Evolutionary conservation across 1,140 invertebrate species (phyloP).

Genomic region (Heliconius hewitsoni): DNA sequence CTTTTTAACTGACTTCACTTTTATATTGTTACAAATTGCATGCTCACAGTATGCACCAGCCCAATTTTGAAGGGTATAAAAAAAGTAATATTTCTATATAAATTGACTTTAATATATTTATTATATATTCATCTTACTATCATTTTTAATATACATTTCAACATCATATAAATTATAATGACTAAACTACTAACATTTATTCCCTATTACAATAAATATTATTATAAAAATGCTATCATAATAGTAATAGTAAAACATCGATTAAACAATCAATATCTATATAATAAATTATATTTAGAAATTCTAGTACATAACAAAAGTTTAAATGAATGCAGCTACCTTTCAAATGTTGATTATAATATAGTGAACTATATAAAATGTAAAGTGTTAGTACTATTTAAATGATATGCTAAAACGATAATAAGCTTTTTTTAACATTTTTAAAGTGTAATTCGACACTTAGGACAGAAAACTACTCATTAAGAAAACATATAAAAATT

Average conservation of each 20-base stretch:
- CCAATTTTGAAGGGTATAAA: not conserved
- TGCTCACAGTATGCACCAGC: too few relatives aligned
- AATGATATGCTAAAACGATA: not conserved
- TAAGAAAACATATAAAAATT: too few relatives aligned
- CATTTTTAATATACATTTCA: constrained; percentile 1
- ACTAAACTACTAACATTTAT: constrained; percentile 23
- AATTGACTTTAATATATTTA: constrained; percentile 30
- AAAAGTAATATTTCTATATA: constrained; percentile 15
- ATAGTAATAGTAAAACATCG: constrained; percentile 14
- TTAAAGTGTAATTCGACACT: too few relatives aligned
- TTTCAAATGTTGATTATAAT: not conserved
- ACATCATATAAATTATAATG: constrained; percentile 13
- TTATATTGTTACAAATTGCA: too few relatives aligned
- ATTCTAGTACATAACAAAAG: not conserved
- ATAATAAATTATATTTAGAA: constrained; percentile 3
- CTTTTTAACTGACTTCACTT: too few relatives aligned
- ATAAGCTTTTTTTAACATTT: too few relatives aligned
- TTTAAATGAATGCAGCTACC: not conserved
- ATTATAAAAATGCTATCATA: constrained; percentile 25
- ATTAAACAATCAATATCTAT: not conserved
- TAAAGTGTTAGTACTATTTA: not conserved
- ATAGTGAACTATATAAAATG: too few relatives aligned
- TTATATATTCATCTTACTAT: constrained; percentile 15
- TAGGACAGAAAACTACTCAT: too few relatives aligned
- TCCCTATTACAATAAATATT: constrained; percentile 27